Evolutionary conservation across 2,113 vertebrate species (phyloP).

Genomic region (Rhabdomys dilectus): DNA sequence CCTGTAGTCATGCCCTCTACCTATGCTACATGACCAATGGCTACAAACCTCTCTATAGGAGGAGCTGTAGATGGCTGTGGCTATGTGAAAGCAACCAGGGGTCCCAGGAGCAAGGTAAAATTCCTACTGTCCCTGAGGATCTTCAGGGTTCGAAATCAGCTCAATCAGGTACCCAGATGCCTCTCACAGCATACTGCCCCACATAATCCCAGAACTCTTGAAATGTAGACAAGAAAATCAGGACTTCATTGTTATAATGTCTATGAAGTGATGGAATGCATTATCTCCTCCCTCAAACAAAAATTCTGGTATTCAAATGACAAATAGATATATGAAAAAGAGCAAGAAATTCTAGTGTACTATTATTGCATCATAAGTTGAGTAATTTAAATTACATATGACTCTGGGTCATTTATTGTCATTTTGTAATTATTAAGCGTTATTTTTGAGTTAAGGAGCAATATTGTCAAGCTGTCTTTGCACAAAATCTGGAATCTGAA

Average conservation of each 20-base stretch:
- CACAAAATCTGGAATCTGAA: not conserved
- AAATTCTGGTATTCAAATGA: not conserved
- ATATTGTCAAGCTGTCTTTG: constrained; percentile 9
- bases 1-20: too few relatives aligned
- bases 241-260: not conserved
- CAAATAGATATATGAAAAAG: not conserved
- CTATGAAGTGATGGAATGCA: not conserved
- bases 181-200: too few relatives aligned
- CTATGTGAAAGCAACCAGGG: too few relatives aligned
- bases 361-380: not conserved
- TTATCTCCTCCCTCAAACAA: not conserved
- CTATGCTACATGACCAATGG: too few relatives aligned
- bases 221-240: not conserved
- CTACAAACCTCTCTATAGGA: too few relatives aligned
- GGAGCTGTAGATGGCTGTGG: too few relatives aligned
- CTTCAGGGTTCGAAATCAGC: too few relatives aligned
- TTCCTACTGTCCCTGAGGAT: too few relatives aligned
- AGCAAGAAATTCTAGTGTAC: not conserved
- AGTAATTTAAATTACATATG: not conserved
- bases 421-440: constrained; percentile 41
- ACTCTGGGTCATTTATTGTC: constrained; percentile 11
- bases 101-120: too few relatives aligned
- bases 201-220: not conserved
- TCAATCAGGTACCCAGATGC: too few relatives aligned
- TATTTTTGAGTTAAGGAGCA: constrained; percentile 18